Percentiles rank a stretch among this genome's conserved stretches.
These are phyloP conservation scores for Drosophila kohkoa DNA, from an alignment of 1,140 invertebrate genomes.

Conservation along the genomic window DNA sequence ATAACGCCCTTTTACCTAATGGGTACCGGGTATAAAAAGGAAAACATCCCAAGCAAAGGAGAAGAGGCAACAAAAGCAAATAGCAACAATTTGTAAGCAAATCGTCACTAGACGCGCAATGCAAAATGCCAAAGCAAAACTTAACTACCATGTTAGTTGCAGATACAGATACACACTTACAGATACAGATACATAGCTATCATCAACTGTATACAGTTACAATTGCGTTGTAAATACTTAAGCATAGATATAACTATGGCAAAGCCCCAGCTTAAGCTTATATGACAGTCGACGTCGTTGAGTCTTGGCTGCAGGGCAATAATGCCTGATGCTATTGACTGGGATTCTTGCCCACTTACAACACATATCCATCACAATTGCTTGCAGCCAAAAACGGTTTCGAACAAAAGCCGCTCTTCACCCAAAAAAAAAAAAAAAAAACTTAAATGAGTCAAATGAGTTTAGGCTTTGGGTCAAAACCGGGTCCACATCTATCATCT, in stretches of 20 bases:
- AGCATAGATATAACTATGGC: slow-evolving; percentile 15
- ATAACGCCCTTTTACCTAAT: too few species aligned
- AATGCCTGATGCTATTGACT: slow-evolving; percentile 12
- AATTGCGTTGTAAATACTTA: slow-evolving; percentile 42
- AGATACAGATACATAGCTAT: background rate
- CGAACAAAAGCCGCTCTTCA: slow-evolving; percentile 24
- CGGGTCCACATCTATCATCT: slow-evolving; percentile 55
- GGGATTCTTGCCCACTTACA: slow-evolving; percentile 13
- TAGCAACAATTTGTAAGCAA: slow-evolving; percentile 70
- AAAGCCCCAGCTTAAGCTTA: slow-evolving; percentile 49
- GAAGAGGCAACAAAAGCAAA: slow-evolving; percentile 43
- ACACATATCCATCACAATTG: slow-evolving; percentile 30
- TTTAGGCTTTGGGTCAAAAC: background rate
- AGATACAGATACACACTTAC: slow-evolving; percentile 10
- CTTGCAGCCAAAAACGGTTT: slow-evolving; percentile 20
- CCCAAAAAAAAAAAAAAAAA: background rate
- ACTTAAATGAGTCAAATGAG: slow-evolving; percentile 24
- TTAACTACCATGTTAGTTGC: slow-evolving; percentile 28
- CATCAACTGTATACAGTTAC: slow-evolving; percentile 18
- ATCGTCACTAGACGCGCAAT: slow-evolving; percentile 57
- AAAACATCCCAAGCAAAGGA: slow-evolving; percentile 11
- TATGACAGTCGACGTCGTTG: slow-evolving; percentile 19
- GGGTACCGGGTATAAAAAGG: too few species aligned
- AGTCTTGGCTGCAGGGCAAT: slow-evolving; percentile 24
- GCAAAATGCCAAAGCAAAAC: slow-evolving; percentile 44